These are phyloP conservation scores for Fundulus diaphanus DNA, from an alignment of 2,797 vertebrate species.

Conservation along the genomic window DNA sequence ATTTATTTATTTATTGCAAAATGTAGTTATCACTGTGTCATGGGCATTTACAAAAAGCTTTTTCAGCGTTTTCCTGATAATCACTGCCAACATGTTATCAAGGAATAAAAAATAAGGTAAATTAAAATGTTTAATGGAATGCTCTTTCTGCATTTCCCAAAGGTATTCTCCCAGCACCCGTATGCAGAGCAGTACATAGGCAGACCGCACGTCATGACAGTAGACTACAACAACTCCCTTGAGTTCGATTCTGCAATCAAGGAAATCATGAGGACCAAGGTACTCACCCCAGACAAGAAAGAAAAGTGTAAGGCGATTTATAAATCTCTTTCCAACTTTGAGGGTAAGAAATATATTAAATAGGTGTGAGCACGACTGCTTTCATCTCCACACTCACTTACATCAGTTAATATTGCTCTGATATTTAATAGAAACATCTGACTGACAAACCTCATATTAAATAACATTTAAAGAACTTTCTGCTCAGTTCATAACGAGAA, in stretches of 20 bases:
- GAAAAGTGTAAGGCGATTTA: not conserved
- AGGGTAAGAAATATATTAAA: not conserved
- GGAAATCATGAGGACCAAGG: constrained; percentile 91
- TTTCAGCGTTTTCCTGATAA: not conserved
- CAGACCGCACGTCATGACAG: constrained; percentile 93
- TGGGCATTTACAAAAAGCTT: not conserved
- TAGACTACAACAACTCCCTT: constrained; percentile 94
- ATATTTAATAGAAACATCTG: not conserved
- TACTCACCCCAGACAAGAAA: constrained; percentile 47
- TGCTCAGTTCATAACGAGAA: not conserved
- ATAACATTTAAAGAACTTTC: not conserved
- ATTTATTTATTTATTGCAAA: too few relatives aligned
- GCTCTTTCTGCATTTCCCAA: constrained; percentile 9
- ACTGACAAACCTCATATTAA: not conserved
- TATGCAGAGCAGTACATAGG: constrained; percentile 95
- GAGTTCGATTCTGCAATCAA: constrained; percentile 92
- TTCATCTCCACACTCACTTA: not conserved
- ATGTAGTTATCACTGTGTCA: not conserved
- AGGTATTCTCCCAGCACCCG: constrained; percentile 97
- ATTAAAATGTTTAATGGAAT: not conserved
- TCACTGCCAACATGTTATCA: not conserved
- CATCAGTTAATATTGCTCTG: not conserved
- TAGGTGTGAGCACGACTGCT: not conserved
- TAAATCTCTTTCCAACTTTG: not conserved
- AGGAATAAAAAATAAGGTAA: not conserved